phyloP scores from a whole-genome alignment of 2,113 vertebrate genomes.

The Toxostoma redivivum region DNA sequence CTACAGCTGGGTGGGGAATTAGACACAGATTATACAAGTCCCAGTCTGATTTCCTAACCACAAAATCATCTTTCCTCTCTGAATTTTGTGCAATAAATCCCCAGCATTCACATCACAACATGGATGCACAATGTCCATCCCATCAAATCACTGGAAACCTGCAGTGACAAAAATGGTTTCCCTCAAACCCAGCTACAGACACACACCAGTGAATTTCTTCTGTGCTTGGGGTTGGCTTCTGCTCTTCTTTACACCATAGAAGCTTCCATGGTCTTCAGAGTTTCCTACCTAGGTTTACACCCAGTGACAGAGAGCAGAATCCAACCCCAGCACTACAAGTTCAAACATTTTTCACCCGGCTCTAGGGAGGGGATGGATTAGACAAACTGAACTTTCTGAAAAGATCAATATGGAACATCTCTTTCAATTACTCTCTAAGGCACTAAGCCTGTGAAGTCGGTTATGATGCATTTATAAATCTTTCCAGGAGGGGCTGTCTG shows the following conservation, averaged over 20 bases:
- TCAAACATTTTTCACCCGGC: constrained; percentile 30
- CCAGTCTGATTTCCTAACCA: constrained; percentile 3
- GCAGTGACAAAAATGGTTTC: neutral
- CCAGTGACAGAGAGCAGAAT: constrained; percentile 16
- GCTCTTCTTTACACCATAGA: neutral
- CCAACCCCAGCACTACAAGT: neutral
- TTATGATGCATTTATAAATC: constrained; percentile 65
- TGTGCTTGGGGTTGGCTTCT: neutral
- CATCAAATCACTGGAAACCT: neutral
- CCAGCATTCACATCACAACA: neutral
- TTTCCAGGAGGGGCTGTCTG: constrained; percentile 45
- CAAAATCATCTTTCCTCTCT: constrained; percentile 1
- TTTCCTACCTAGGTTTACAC: neutral
- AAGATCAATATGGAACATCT: constrained; percentile 68
- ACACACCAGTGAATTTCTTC: neutral
- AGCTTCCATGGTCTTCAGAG: neutral
- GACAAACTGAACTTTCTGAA: constrained; percentile 66
- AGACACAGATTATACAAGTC: constrained; percentile 34
- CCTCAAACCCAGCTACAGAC: neutral
- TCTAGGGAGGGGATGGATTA: constrained; percentile 50
- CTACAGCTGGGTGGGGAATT: constrained; percentile 24
- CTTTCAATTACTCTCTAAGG: constrained; percentile 66
- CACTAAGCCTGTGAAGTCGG: constrained; percentile 36
- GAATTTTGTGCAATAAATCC: neutral
- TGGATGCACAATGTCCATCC: neutral